phyloP scores from a whole-genome alignment of 2,797 vertebrate species.

The Aeoliscus strigatus region DNA sequence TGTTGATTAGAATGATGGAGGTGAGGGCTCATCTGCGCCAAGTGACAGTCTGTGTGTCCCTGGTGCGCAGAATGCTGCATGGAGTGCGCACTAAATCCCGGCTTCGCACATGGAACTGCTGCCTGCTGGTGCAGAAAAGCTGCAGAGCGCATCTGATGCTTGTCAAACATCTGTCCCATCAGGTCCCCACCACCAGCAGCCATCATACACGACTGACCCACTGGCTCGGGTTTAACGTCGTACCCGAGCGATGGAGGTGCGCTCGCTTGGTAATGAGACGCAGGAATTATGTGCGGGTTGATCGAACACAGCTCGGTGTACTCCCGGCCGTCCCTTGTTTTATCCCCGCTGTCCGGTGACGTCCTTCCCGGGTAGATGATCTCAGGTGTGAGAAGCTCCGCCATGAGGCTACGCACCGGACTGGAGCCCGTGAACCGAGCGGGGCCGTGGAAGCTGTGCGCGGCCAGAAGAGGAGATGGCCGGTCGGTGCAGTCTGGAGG shows the following conservation, averaged over 20 bases:
- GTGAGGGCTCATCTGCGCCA: constrained; percentile 50
- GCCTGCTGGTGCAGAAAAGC: constrained; percentile 62
- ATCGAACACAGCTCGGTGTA: constrained; percentile 81
- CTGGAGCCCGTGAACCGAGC: constrained; percentile 53
- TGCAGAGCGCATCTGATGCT: constrained; percentile 57
- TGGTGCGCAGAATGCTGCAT: constrained; percentile 43
- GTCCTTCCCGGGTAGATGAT: constrained; percentile 58
- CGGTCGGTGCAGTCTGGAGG: constrained; percentile 74
- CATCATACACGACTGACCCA: constrained; percentile 82
- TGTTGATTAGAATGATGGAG: constrained; percentile 30
- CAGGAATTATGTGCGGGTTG: constrained; percentile 25
- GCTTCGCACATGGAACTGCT: constrained; percentile 10
- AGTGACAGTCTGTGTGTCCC: constrained; percentile 54
- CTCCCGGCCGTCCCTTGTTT: constrained; percentile 66
- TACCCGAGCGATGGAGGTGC: constrained; percentile 62
- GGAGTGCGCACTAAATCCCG: constrained; percentile 43
- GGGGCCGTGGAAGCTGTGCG: constrained; percentile 48
- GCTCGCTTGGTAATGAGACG: constrained; percentile 48
- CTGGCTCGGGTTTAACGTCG: constrained; percentile 82
- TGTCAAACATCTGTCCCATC: constrained; percentile 69
- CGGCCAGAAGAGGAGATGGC: constrained; percentile 46
- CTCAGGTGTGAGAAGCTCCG: constrained; percentile 83
- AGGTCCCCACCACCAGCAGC: constrained; percentile 54
- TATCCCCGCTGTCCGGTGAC: constrained; percentile 47
- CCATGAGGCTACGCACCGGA: constrained; percentile 80